phyloP scores from a whole-genome alignment of 2,888 invertebrate species.

The Saturnia japonica region DNA sequence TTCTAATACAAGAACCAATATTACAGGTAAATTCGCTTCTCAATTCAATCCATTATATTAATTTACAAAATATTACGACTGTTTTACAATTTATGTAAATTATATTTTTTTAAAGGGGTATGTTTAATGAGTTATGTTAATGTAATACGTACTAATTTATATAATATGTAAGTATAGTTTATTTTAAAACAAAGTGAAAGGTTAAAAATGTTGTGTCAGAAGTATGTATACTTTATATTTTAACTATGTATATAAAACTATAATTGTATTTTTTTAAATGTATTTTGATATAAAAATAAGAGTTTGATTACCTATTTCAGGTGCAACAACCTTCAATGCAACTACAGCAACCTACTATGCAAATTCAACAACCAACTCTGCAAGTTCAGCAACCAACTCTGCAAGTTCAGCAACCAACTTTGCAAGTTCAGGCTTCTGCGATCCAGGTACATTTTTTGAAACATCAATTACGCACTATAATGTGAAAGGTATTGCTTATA shows the following conservation, averaged over 20 bases:
- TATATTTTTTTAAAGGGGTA: too few species aligned
- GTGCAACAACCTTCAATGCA: slow-evolving; percentile 57
- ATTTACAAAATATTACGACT: too few species aligned
- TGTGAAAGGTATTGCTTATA: too few species aligned
- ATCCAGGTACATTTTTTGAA: slow-evolving; percentile 38
- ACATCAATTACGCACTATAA: not conserved
- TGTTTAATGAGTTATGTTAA: not conserved
- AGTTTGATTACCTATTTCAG: slow-evolving; percentile 14
- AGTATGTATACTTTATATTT: not conserved
- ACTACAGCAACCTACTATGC: slow-evolving; percentile 55
- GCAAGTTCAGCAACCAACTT: slow-evolving; percentile 50
- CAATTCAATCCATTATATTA: too few species aligned
- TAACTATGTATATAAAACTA: not conserved
- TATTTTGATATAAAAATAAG: not conserved
- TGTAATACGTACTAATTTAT: not conserved
- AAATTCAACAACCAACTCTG: slow-evolving; percentile 44
- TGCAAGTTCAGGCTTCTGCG: slow-evolving; percentile 50
- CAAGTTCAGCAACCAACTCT: slow-evolving; percentile 59
- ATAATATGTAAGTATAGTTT: not conserved
- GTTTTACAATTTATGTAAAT: too few species aligned
- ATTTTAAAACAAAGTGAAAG: not conserved
- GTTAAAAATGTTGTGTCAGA: not conserved
- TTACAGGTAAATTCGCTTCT: slow-evolving; percentile 49
- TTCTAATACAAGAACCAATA: slow-evolving; percentile 69
- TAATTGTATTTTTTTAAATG: not conserved